A percentile compares a stretch with the other conserved stretches of the same genome.
These are phyloP conservation scores for Microcebus griseorufus DNA, from an alignment of 2,113 vertebrate species.

Conservation along the genomic window DNA sequence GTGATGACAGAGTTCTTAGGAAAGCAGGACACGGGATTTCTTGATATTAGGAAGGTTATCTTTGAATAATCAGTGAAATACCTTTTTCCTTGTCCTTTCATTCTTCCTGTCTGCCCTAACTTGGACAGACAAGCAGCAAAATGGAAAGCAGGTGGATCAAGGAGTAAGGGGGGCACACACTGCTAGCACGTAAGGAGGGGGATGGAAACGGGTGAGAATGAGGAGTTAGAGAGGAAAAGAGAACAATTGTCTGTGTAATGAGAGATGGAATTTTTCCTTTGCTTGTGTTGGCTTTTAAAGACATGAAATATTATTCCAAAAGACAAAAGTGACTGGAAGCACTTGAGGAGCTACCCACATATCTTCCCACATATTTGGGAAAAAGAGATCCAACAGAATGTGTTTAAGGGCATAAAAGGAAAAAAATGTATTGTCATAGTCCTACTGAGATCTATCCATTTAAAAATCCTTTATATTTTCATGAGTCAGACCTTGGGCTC, in stretches of 20 bases:
- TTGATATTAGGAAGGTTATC: neutral
- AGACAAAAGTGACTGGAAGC: neutral
- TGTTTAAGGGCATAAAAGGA: neutral
- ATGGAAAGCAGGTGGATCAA: neutral
- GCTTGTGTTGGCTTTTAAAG: neutral
- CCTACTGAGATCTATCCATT: neutral
- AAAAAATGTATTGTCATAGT: neutral
- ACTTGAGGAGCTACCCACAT: neutral
- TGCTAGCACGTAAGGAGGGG: neutral
- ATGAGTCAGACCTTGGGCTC: neutral
- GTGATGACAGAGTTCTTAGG: neutral
- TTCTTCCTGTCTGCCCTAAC: accelerated
- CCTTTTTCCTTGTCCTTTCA: neutral
- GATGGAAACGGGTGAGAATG: neutral
- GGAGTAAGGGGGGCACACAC: neutral
- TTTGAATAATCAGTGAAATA: neutral
- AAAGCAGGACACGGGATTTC: neutral
- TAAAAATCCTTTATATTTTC: neutral
- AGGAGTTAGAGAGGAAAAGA: neutral
- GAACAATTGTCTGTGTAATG: neutral
- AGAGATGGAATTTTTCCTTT: neutral
- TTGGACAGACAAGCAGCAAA: neutral
- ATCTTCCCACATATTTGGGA: neutral
- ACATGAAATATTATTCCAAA: neutral
- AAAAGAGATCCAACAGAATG: neutral